A percentile compares a stretch with the other conserved stretches of the same genome.
Evolutionary conservation across 2,797 vertebrate species (phyloP).

Genomic region (Poecilia gillii): DNA sequence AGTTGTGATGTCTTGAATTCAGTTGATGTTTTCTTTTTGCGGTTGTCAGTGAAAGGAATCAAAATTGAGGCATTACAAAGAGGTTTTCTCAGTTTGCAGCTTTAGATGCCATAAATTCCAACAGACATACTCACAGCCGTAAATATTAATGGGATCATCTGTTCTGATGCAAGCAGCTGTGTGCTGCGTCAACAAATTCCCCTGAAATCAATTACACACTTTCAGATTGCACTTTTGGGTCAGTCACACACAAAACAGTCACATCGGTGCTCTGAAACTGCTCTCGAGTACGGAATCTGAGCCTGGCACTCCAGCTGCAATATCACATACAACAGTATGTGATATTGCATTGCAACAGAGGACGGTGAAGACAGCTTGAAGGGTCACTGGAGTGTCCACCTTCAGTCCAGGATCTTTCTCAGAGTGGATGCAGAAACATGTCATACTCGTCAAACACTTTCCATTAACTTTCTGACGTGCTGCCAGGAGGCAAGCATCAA

Average conservation of each 20-base stretch:
- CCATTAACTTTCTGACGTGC: neutral
- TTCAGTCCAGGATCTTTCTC: neutral
- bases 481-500: neutral
- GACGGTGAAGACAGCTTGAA: neutral
- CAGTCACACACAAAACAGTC: constrained; percentile 27
- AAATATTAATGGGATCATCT: constrained; percentile 32
- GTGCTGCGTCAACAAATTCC: constrained; percentile 46
- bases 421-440: neutral
- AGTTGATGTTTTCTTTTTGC: neutral
- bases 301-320: neutral
- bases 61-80: neutral
- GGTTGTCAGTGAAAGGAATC: constrained; percentile 19
- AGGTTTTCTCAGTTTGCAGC: neutral
- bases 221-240: constrained; percentile 46
- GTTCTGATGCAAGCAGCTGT: constrained; percentile 25
- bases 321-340: neutral
- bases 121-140: neutral
- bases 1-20: constrained; percentile 13
- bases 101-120: constrained; percentile 1
- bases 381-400: neutral
- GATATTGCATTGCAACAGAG: neutral
- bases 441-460: neutral
- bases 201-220: constrained; percentile 39
- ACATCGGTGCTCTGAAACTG: constrained; percentile 15
- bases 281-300: neutral